phyloP scores from a whole-genome alignment of 2,797 vertebrate genomes.

The Pseudochirops cupreus region DNA sequence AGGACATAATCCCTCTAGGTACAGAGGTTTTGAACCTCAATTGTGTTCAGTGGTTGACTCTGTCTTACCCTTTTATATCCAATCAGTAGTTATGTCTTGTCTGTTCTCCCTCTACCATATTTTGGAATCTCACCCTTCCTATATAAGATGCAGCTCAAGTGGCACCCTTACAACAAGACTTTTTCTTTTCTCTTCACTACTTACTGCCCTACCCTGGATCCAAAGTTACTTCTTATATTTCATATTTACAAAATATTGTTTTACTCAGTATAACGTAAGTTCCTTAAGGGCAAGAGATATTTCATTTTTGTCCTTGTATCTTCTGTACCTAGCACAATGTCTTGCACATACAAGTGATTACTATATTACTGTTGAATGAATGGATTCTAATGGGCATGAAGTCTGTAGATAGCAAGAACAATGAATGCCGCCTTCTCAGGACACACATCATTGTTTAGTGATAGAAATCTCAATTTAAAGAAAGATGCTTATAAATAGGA shows the following conservation, averaged over 20 bases:
- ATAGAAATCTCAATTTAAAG: conserved; percentile 16
- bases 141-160: not conserved
- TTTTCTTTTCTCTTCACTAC: not conserved
- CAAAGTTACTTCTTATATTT: not conserved
- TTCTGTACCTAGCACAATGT: not conserved
- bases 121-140: not conserved
- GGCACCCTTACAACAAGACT: not conserved
- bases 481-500: not conserved
- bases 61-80: not conserved
- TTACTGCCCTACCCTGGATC: not conserved
- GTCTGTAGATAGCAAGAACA: not conserved
- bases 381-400: no score
- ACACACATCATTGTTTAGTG: conserved; percentile 8
- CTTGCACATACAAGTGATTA: no score
- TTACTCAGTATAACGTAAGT: not conserved
- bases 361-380: no score
- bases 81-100: not conserved
- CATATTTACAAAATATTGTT: not conserved
- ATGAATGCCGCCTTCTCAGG: not conserved
- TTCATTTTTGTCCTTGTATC: not conserved
- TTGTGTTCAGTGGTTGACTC: not conserved
- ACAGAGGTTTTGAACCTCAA: not conserved
- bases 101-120: not conserved
- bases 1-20: not conserved
- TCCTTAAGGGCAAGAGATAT: not conserved